phyloP scores from a whole-genome alignment of 2,797 vertebrate species.

The Diceros bicornis region DNA sequence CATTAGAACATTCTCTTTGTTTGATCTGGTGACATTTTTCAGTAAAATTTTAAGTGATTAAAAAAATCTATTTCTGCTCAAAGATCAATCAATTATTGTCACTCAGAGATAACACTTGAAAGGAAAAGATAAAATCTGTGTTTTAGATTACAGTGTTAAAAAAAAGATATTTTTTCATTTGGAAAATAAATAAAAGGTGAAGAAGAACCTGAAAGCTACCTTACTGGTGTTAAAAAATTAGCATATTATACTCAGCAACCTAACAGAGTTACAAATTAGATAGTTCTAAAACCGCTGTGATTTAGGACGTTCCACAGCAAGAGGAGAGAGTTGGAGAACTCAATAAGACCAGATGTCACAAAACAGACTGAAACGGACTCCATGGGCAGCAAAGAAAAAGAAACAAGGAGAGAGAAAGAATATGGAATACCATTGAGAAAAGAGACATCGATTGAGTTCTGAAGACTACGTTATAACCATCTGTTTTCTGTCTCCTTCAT shows the following conservation, averaged over 20 bases:
- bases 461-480: too few species aligned
- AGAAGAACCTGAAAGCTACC: neutral
- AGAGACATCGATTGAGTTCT: neutral
- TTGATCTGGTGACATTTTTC: slow-evolving; percentile 23
- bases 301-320: neutral
- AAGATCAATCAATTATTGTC: slow-evolving; percentile 29
- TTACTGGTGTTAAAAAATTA: neutral
- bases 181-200: slow-evolving; percentile 17
- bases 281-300: neutral
- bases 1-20: slow-evolving; percentile 25
- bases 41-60: slow-evolving; percentile 42
- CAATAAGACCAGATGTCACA: neutral
- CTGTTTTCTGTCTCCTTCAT: neutral
- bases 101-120: slow-evolving; percentile 25
- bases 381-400: neutral
- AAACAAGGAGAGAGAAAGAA: neutral
- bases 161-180: slow-evolving; percentile 9
- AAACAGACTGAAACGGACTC: neutral
- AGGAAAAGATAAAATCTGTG: slow-evolving; percentile 9
- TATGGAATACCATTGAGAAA: neutral
- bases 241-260: neutral
- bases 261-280: neutral
- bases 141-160: neutral
- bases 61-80: slow-evolving; percentile 38
- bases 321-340: neutral